Base-by-base conservation (phyloP, 2,888 invertebrate species). In the Julus scandinavius region DNA sequence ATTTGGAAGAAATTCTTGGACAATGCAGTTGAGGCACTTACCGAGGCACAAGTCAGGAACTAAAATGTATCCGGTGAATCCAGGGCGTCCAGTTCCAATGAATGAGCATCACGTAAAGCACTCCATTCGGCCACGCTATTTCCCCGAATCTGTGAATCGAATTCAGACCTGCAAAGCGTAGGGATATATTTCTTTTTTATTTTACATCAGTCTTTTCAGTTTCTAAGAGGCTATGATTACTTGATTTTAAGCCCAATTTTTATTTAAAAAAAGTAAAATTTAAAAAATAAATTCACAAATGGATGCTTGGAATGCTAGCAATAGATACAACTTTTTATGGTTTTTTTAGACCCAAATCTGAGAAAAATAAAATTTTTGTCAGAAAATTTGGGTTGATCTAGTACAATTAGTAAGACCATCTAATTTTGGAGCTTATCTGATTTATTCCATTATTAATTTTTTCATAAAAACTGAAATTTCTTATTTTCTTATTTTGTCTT, bases 1-100 rank as follows among this genome's bases (percentile, higher is more conserved):
- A 0, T 98, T 98, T 93, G 98, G 98, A 0, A 95, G 98, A 6
- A 97, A 97, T 93, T 97, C 97, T 38, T 99, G 99, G 99, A 96
- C 96, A 11, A 95, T 97, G 94, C 96, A 96, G 91, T 93, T 97
- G 88, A 94, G 98, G 72, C 98, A 98, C 92, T 94, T 97, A 89
- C 97, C 98, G 0, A 94, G 98, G 72, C 95, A 96, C 91, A 96
- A 96, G 91, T 95, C 95, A 3, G 95, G 96, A 13, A 94, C 94
- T 0, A 95, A 95, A 91, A 91, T 91, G 87, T 91, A 91, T 89
- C 93, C 94, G 41, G 94, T 91, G 83, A 92, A 92, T 89, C 92
- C 92, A 9, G 95, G 95, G 87, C 93, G 97, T 87, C 97, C 97
- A 0, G 93, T 96, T 84, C 96, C 96, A 0, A 94, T 96, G 93